Evolutionary conservation across 92 coral and sea anemone species (phyloP), one percentile per base, ranked within the genome.

Genomic region (Nematostella vectensis): DNA sequence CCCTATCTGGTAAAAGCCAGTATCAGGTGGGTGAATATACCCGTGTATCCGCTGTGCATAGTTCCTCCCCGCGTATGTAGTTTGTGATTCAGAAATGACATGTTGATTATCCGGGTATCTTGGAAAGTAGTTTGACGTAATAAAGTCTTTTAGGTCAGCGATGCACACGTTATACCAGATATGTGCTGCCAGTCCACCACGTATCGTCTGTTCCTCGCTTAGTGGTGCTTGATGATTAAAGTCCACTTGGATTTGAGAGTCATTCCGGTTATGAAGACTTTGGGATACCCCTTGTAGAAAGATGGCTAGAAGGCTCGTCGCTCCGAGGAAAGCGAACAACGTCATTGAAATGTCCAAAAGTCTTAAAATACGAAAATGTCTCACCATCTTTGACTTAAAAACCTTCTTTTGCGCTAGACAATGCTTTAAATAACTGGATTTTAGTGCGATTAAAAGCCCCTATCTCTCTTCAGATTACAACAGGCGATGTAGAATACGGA

Each of bases 1-100:
- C 28, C 61, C 69, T 65, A 85, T 79, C 59, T 62, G 70, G 63
- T 80, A 85, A 18, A 68, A 74, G 6, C 94, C 94, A 23, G 88
- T 75, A 27, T 65, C 79, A 2, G 71, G 61, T 2, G 82, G 88
- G 1, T 55, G 63, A 27, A 85, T 27, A 48, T 51, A 80, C 0
- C 94, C 94, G 18, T 53, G 50, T 12, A 80, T 47, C 16, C 94
- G 58, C 62, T 62, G 75, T 25, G 80, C 94, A 20, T 68, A 57
- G 58, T 75, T 69, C 42, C 30, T 31, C 28, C 24, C 55, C 31
- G 57, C 18, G 2, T 50, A 65, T 17, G 25, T 31, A 4, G 62
- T 55, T 24, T 50, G 25, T 25, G 76, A 57, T 26, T 57, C 47
- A 11, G 65, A 37, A 11, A 65, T 52, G 19, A 58, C 29, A n/a